These are phyloP conservation scores for Zygothrica quintamaculata DNA, from an alignment of 2,888 invertebrate species.

Conservation along the genomic window DNA sequence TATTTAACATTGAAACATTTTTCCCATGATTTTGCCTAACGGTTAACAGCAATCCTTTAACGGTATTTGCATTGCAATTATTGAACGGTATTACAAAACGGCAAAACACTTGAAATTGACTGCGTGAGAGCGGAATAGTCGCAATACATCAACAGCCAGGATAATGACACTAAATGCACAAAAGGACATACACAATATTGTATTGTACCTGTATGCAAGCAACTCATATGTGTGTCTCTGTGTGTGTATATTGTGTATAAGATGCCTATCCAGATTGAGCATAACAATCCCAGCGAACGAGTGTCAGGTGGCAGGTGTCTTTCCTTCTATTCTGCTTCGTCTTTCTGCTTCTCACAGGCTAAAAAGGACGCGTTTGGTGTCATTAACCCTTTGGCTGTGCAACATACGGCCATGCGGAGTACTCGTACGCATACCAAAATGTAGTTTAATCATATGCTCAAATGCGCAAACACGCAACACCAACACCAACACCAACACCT, in stretches of 20 bases:
- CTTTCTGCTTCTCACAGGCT: constrained; percentile 49
- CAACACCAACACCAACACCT: constrained; percentile 36
- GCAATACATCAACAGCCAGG: not conserved
- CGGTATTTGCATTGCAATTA: constrained; percentile 62
- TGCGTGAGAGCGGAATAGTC: constrained; percentile 67
- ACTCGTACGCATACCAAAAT: constrained; percentile 57
- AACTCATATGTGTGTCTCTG: constrained; percentile 11
- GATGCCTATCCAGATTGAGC: constrained; percentile 48
- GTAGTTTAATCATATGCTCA: constrained; percentile 80
- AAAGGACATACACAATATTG: not conserved
- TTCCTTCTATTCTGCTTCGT: too few species aligned
- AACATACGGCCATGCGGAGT: constrained; percentile 14
- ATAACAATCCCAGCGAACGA: constrained; percentile 19
- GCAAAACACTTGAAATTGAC: constrained; percentile 45
- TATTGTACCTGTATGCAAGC: not conserved
- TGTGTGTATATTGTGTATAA: constrained; percentile 51
- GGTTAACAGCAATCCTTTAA: constrained; percentile 53
- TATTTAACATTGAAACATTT: constrained; percentile 21
- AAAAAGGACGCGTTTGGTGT: constrained; percentile 32
- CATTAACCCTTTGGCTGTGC: constrained; percentile 44
- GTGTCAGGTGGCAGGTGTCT: constrained; percentile 68
- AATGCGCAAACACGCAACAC: constrained; percentile 76
- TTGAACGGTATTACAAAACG: constrained; percentile 62
- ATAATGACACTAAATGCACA: constrained; percentile 37
- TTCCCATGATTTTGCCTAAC: constrained; percentile 33